Evolutionary conservation across 2,888 invertebrate genomes (phyloP), one percentile per base, ranked within the genome.

Genomic region (Amphiduros pacificus): DNA sequence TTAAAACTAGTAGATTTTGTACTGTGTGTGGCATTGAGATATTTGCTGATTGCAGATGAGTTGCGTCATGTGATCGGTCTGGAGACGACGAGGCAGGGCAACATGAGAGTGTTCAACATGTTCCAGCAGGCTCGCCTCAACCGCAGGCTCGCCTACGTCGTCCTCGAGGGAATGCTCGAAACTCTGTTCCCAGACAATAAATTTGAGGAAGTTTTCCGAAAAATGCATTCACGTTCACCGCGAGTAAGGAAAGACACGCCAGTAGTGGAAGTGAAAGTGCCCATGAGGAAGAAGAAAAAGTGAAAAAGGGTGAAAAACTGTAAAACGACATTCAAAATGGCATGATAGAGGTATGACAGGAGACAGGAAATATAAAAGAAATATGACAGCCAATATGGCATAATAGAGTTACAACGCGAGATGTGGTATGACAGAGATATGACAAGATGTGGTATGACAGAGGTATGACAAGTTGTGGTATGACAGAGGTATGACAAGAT

Each of bases 101-200:
- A 93, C 17, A 84, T 92, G 58, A 89, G 90, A 17, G 89, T 94
- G 28, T 94, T 94, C 80, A 92, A 93, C 76, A 86, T 94, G 74
- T 91, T 94, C 74, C 95, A 95, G 85, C 89, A 90, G 71, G 89
- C 90, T 69, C 88, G 89, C 72, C 87, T 95, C 61, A 96, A 96
- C 83, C 87, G 89, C 76, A 87, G 95, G 73, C 85, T 95, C 57
- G 84, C 91, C 55, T 91, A 91, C 76, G 93, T 94, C 20, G 83
- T 94, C 29, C 84, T 94, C 27, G 94, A 94, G 85, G 91, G 93
- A 75, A 87, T 90, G 56, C 79, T 93, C 60, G 87, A 88, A 67
- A 89, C 89, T 63, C 83, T 93, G 48, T 93, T 93, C 78, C 91
- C 92, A 0, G 89, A 91, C 70, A 91, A 91, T 78, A 88, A 90